These are phyloP conservation scores for Rhizomys pruinosus DNA, from an alignment of 2,113 vertebrate species.

Conservation along the genomic window DNA sequence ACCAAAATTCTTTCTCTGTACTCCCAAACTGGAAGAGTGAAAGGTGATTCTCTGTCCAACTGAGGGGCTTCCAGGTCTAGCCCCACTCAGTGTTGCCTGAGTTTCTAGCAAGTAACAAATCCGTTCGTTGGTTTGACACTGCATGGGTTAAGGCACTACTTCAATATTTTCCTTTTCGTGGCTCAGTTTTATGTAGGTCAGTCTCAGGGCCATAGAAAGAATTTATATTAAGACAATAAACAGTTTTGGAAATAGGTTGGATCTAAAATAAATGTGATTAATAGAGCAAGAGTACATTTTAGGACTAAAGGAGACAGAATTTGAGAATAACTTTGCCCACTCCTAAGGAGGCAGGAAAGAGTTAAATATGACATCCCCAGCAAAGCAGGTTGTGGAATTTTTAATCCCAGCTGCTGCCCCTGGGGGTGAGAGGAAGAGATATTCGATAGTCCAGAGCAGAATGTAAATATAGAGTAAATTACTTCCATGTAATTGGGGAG, in stretches of 20 bases:
- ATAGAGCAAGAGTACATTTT: background rate
- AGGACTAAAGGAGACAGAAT: background rate
- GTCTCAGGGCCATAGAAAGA: background rate
- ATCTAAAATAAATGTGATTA: constrained; percentile 51
- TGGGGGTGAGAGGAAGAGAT: constrained; percentile 77
- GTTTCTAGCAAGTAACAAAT: background rate
- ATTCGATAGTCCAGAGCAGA: constrained; percentile 79
- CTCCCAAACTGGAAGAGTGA: background rate
- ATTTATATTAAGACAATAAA: constrained; percentile 48
- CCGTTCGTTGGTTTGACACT: background rate
- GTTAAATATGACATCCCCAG: constrained; percentile 71
- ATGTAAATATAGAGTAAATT: constrained; percentile 81
- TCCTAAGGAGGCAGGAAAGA: constrained; percentile 34
- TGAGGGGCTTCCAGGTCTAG: background rate
- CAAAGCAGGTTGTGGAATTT: constrained; percentile 64
- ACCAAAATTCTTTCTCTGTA: background rate
- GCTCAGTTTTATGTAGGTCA: constrained; percentile 41
- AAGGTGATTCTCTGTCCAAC: background rate
- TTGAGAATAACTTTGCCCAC: background rate
- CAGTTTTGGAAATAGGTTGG: constrained; percentile 34
- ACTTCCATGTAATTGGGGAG: constrained; percentile 81
- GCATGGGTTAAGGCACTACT: background rate
- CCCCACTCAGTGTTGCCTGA: background rate
- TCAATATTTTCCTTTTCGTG: constrained; percentile 33
- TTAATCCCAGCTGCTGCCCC: constrained; percentile 76